These are phyloP conservation scores for Oxystoma pomonae DNA, from an alignment of 2,888 invertebrate species.

Conservation along the genomic window DNA sequence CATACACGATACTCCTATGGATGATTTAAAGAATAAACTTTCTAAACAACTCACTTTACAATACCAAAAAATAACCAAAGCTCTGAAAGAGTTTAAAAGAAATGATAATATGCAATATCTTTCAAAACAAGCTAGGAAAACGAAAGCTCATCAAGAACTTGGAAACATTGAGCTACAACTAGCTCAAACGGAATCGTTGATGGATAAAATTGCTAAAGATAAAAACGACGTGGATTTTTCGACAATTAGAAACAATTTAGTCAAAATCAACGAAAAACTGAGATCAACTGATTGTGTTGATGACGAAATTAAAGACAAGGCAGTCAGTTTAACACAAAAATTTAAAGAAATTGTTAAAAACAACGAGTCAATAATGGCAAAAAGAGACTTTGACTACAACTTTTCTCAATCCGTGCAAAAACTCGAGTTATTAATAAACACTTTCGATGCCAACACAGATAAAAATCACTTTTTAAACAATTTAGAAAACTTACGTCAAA, in stretches of 20 bases:
- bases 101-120: conserved; percentile 23
- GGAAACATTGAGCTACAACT: conserved; percentile 27
- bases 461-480: conserved; percentile 20
- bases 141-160: conserved; percentile 24
- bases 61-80: conserved; percentile 26
- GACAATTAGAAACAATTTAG: conserved; percentile 22
- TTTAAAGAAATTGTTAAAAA: conserved; percentile 20
- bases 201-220: conserved; percentile 17
- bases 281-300: conserved; percentile 24
- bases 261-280: conserved; percentile 20
- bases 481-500: conserved; percentile 22
- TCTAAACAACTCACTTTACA: conserved; percentile 19
- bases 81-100: conserved; percentile 26
- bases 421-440: conserved; percentile 25
- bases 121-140: conserved; percentile 20
- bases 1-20: conserved; percentile 20
- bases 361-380: conserved; percentile 19
- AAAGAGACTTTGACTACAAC: conserved; percentile 23
- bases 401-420: conserved; percentile 22
- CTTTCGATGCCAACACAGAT: conserved; percentile 22
- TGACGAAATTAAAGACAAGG: conserved; percentile 21
- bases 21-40: conserved; percentile 26
- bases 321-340: conserved; percentile 23
- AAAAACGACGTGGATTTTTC: conserved; percentile 14
- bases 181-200: conserved; percentile 23